Evolutionary conservation across 64 coral and sea anemone species (phyloP).

Genomic region (Astreopora myriophthalma): DNA sequence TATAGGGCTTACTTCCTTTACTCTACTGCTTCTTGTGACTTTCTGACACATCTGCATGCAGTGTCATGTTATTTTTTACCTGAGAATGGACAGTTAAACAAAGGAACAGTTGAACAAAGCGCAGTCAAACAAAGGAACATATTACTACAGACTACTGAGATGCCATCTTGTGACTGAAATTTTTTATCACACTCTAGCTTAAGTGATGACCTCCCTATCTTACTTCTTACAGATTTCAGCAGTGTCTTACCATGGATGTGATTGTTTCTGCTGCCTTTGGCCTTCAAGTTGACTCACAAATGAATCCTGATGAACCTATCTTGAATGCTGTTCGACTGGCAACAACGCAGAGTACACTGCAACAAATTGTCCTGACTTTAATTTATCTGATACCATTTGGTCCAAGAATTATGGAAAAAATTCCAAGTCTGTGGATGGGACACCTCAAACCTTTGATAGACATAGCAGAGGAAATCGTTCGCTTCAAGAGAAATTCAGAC

Average conservation of each 20-base stretch:
- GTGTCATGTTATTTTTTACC: no score
- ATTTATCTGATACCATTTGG: background rate
- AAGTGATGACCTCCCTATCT: background rate
- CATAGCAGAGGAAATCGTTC: constrained; percentile 9
- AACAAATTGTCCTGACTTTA: background rate
- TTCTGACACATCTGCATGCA: no score
- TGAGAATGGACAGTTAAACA: no score
- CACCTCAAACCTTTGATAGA: background rate
- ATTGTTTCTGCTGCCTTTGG: constrained; percentile 65
- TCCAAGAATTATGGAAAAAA: background rate
- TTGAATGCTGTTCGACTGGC: background rate
- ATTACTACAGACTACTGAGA: no score
- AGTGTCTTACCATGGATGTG: constrained; percentile 44
- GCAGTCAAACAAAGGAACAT: no score
- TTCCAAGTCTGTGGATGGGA: background rate
- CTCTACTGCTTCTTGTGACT: no score
- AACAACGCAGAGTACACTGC: background rate
- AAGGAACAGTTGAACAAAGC: no score
- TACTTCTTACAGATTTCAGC: constrained; percentile 19
- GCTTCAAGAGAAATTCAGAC: background rate
- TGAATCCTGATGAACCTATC: constrained; percentile 56
- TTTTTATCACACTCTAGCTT: no score
- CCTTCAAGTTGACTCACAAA: constrained; percentile 46
- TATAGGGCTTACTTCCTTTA: no score
- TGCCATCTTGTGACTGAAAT: no score